phyloP scores from a whole-genome alignment of 2,888 invertebrate genomes.

The Pristionchus exspectatus region DNA sequence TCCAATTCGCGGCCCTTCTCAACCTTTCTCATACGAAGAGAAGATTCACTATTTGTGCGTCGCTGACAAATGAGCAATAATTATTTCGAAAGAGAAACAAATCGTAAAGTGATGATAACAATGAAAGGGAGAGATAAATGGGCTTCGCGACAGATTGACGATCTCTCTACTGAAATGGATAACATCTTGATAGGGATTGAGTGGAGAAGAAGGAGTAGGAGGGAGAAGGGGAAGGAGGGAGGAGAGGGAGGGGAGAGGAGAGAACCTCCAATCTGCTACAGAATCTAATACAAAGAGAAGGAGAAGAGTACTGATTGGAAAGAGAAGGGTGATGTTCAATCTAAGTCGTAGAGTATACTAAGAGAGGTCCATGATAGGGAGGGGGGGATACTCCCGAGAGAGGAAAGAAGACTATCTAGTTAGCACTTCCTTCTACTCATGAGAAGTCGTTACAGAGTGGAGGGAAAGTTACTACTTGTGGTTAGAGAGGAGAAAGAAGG shows the following conservation, averaged over 20 bases:
- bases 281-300: conserved; percentile 24
- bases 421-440: conserved; percentile 30
- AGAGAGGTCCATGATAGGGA: neutral
- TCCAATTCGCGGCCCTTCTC: too few species aligned
- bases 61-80: neutral
- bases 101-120: neutral
- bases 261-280: conserved; percentile 23
- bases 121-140: neutral
- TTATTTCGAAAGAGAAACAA: neutral
- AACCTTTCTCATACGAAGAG: neutral
- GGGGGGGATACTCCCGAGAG: conserved; percentile 23
- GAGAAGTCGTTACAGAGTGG: conserved; percentile 30
- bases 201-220: neutral
- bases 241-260: neutral
- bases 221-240: neutral
- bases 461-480: neutral
- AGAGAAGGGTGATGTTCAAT: conserved; percentile 36
- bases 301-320: conserved; percentile 26
- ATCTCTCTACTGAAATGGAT: conserved; percentile 34
- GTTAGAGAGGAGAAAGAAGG: conserved; percentile 5
- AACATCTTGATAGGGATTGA: conserved; percentile 32
- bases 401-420: conserved; percentile 38
- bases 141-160: conserved; percentile 2
- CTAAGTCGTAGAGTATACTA: neutral
- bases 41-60: neutral